phyloP scores from a whole-genome alignment of 2,888 invertebrate species.

The Hemithea aestivaria region DNA sequence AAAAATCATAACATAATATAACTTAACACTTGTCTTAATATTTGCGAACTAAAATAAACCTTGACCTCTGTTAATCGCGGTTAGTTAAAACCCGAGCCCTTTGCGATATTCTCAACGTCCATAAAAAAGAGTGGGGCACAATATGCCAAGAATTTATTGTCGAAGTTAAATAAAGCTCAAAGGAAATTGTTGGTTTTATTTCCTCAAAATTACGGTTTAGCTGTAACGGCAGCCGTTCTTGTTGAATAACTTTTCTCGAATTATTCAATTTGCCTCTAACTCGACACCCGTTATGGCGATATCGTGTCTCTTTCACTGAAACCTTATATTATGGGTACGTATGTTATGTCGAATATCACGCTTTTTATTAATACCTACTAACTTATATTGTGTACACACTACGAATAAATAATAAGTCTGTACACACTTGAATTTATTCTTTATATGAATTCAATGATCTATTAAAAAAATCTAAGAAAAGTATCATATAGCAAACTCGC shows the following conservation, averaged over 20 bases:
- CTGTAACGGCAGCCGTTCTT: conserved; percentile 35
- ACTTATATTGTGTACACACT: no score
- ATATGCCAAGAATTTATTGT: conserved; percentile 38
- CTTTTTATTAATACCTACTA: no score
- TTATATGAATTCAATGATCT: no score
- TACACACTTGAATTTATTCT: no score
- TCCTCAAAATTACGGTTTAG: conserved; percentile 47
- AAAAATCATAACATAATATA: no score
- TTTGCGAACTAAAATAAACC: no score
- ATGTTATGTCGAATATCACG: no score
- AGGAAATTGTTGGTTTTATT: conserved; percentile 49
- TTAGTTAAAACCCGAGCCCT: conserved; percentile 15
- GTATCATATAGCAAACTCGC: no score
- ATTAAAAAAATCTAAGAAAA: no score
- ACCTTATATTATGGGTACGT: no score
- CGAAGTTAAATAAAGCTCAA: conserved; percentile 41
- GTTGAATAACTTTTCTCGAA: conserved; percentile 45
- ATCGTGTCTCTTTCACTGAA: conserved; percentile 21
- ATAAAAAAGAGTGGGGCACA: conserved; percentile 29
- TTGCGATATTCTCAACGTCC: conserved; percentile 21
- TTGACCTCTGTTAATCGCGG: conserved; percentile 3
- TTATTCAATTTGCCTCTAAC: conserved; percentile 44
- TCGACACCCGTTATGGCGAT: conserved; percentile 21
- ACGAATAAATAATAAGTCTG: no score
- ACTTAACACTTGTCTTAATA: no score